phyloP scores from a whole-genome alignment of 2,113 vertebrate species.

The Chaenogobius annularis region DNA sequence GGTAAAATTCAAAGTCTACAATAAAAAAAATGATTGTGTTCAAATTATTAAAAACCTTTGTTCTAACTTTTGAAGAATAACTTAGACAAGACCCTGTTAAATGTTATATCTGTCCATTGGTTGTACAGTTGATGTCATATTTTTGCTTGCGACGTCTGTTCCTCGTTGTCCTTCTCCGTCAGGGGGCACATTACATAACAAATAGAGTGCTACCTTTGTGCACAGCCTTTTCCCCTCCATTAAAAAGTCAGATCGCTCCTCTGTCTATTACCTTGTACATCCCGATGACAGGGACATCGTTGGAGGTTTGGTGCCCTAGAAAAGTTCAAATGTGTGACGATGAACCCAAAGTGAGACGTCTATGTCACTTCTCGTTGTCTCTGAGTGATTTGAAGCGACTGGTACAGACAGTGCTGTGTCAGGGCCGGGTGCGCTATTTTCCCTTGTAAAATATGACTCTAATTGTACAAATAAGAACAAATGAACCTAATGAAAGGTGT shows the following conservation, averaged over 20 bases:
- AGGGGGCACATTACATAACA: slow-evolving; percentile 55
- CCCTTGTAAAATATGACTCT: neutral
- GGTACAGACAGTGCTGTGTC: neutral
- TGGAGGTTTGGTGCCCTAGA: slow-evolving; percentile 39
- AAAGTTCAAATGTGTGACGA: slow-evolving; percentile 23
- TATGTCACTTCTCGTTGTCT: neutral
- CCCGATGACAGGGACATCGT: slow-evolving; percentile 11
- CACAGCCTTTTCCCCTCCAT: slow-evolving; percentile 60
- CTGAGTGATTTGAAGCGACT: slow-evolving; percentile 28
- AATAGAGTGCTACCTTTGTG: slow-evolving; percentile 63
- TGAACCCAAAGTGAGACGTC: slow-evolving; percentile 7
- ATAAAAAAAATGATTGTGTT: no score
- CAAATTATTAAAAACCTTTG: no score
- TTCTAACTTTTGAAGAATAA: no score
- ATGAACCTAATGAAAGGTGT: no score
- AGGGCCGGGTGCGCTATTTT: neutral
- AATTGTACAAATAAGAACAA: no score
- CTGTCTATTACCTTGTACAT: neutral
- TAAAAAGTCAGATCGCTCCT: slow-evolving; percentile 49
- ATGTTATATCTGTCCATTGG: neutral
- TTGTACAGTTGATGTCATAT: slow-evolving; percentile 20
- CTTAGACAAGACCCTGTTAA: neutral
- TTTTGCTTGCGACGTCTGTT: neutral
- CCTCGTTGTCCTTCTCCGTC: slow-evolving; percentile 7
- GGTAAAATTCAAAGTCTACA: neutral